Evolutionary conservation across 2,797 vertebrate genomes (phyloP).

Genomic region (Merluccius polli): DNA sequence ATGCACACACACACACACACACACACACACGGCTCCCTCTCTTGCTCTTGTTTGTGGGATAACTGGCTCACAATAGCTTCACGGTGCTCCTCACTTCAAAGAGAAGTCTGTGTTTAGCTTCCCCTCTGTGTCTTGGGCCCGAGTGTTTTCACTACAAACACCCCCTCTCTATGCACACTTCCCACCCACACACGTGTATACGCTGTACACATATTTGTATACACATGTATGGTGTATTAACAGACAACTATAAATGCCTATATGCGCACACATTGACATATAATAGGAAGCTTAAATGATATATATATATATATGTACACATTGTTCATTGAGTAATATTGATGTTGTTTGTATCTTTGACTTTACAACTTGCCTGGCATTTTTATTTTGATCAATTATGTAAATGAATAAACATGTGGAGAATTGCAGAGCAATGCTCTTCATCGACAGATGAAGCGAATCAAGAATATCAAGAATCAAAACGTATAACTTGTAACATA

Average conservation of each 20-base stretch:
- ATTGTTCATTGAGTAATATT: not conserved
- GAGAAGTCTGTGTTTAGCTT: conserved; percentile 61
- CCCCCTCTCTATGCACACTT: conserved; percentile 35
- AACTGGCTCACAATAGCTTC: conserved; percentile 53
- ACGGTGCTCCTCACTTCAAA: conserved; percentile 60
- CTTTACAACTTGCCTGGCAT: not conserved
- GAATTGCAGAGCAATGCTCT: not conserved
- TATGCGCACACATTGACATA: not conserved
- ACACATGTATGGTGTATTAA: conserved; percentile 19
- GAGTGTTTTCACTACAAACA: conserved; percentile 66
- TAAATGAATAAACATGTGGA: not conserved
- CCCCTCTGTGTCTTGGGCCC: conserved; percentile 63
- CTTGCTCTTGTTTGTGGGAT: conserved; percentile 43
- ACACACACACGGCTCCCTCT: not conserved
- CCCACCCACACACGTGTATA: conserved; percentile 19
- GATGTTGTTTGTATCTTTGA: too few species aligned
- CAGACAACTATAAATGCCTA: not conserved
- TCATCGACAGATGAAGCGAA: not conserved
- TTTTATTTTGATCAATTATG: not conserved
- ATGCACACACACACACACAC: not conserved
- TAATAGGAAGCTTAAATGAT: not conserved
- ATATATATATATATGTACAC: too few species aligned
- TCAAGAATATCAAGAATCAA: not conserved
- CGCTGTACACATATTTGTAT: conserved; percentile 31
- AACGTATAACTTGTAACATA: not conserved